Conservation (phyloP, 92 coral and sea anemone species). For the Ricordea florida region DNA sequence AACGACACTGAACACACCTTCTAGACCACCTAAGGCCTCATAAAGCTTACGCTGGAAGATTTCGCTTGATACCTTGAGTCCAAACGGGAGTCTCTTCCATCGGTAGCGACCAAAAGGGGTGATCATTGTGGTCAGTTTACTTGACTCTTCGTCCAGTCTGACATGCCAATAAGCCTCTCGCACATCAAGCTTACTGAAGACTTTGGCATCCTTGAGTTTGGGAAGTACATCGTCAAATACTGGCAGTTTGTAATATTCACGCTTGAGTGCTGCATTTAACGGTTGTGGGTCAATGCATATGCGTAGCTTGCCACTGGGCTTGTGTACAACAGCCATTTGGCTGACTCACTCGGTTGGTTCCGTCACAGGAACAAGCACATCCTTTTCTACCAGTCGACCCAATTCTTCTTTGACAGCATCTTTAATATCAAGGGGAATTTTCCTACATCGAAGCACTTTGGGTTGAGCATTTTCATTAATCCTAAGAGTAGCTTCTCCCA, state of each 20-base stretch:
- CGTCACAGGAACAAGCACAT: conserved; percentile 50
- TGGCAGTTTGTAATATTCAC: conserved; percentile 11
- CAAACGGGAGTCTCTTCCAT: conserved; percentile 32
- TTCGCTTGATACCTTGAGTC: conserved; percentile 21
- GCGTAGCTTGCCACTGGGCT: conserved; percentile 34
- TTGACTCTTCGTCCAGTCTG: neutral
- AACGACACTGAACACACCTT: conserved; percentile 28
- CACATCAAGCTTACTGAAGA: conserved; percentile 42
- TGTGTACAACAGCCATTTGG: too few relatives aligned
- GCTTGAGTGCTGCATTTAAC: too few relatives aligned
- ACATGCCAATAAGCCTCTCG: conserved; percentile 30
- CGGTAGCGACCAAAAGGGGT: too few relatives aligned
- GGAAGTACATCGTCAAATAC: conserved; percentile 30
- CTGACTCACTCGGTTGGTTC: too few relatives aligned
- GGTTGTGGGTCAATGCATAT: conserved; percentile 64
- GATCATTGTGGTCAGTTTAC: conserved; percentile 11
- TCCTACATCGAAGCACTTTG: conserved; percentile 32
- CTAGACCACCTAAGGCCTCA: conserved; percentile 21
- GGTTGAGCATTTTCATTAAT: conserved; percentile 23
- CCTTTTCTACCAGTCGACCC: conserved; percentile 35
- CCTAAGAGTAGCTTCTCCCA: too few relatives aligned
- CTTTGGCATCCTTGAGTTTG: conserved; percentile 7
- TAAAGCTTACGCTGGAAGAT: neutral
- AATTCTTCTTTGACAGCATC: conserved; percentile 46
- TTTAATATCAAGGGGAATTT: conserved; percentile 51